Evolutionary conservation across 1,140 invertebrate species (phyloP).

Genomic region (Bombus haemorrhoidalis): DNA sequence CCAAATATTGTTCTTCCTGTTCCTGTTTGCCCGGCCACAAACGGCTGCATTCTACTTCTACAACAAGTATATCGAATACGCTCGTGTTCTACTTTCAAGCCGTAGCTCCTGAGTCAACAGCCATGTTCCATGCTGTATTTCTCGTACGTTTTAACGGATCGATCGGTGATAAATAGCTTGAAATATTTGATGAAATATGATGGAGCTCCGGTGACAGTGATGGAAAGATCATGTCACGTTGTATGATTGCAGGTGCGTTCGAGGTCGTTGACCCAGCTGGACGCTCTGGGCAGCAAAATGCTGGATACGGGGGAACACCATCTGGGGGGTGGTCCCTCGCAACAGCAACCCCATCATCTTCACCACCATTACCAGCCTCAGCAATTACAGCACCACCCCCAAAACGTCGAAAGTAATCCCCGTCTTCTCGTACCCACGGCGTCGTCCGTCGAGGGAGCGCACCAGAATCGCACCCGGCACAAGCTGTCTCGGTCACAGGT

Average conservation of each 20-base stretch:
- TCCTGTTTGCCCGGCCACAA: background rate
- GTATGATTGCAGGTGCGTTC: slow-evolving; percentile 84
- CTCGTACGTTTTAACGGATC: background rate
- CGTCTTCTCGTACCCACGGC: slow-evolving; percentile 78
- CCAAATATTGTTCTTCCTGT: slow-evolving; percentile 1
- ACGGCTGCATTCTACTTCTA: background rate
- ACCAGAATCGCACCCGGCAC: slow-evolving; percentile 79
- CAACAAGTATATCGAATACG: background rate
- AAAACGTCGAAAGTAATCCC: slow-evolving; percentile 72
- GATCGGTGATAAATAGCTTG: background rate
- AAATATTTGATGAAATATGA: background rate
- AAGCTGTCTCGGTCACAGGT: slow-evolving; percentile 86
- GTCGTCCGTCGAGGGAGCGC: slow-evolving; percentile 70
- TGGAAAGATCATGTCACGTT: background rate
- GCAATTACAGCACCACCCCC: slow-evolving; percentile 68
- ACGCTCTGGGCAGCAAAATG: slow-evolving; percentile 84
- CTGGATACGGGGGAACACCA: slow-evolving; percentile 80
- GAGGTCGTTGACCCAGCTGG: slow-evolving; percentile 85
- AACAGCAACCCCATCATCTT: slow-evolving; percentile 72
- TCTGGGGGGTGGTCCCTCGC: slow-evolving; percentile 67
- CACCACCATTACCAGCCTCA: slow-evolving; percentile 69
- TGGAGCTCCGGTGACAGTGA: background rate
- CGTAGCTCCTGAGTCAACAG: background rate
- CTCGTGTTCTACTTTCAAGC: background rate
- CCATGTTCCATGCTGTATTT: too few species aligned